These are phyloP conservation scores for Anseranas semipalmata DNA, from an alignment of 2,113 vertebrate species.

Conservation along the genomic window DNA sequence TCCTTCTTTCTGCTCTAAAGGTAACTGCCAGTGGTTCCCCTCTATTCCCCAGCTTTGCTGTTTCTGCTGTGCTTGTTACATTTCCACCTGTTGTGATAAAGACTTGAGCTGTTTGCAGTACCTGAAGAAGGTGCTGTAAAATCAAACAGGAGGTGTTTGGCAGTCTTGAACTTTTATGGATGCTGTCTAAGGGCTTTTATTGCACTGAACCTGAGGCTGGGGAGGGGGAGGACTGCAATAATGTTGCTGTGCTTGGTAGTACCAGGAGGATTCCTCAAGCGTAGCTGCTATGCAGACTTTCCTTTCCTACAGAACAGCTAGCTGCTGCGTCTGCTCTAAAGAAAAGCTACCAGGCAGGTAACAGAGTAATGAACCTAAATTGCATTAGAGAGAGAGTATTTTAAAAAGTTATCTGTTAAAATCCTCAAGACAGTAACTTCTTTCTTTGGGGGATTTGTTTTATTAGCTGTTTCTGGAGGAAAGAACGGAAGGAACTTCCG, in stretches of 20 bases:
- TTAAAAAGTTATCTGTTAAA: neutral
- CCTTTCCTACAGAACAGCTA: neutral
- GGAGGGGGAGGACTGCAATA: neutral
- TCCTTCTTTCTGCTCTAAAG: neutral
- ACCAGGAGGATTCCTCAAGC: neutral
- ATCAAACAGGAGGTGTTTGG: accelerated
- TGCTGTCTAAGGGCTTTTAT: neutral
- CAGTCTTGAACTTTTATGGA: neutral
- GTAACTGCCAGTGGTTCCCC: neutral
- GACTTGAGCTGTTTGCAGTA: neutral
- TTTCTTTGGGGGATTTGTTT: neutral
- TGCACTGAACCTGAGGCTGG: neutral
- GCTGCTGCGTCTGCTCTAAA: neutral
- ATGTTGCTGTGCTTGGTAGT: neutral
- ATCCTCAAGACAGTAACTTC: neutral
- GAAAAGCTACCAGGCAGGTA: neutral
- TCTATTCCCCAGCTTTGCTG: neutral
- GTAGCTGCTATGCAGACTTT: neutral
- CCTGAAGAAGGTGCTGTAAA: neutral
- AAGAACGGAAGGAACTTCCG: neutral
- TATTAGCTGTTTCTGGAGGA: neutral
- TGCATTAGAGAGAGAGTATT: neutral
- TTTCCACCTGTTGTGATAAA: neutral
- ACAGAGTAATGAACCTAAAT: conserved; percentile 18
- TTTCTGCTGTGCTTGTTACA: neutral